Evolutionary conservation across 1,140 invertebrate genomes (phyloP), one percentile per base, ranked within the genome.

Genomic region (Hypothenemus hampei): DNA sequence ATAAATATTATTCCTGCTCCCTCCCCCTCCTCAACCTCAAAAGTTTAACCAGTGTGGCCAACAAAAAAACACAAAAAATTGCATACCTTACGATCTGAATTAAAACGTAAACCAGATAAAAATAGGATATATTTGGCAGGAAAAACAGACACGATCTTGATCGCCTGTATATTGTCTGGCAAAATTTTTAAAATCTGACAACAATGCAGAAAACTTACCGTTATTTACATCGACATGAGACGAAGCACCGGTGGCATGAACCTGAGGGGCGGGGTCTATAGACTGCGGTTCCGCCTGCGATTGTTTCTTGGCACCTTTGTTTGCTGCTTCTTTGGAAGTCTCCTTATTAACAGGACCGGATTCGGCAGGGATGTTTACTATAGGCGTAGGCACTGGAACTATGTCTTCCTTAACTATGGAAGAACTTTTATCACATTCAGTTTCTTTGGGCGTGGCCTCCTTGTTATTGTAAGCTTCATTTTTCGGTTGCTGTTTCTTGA

Each of bases 401-500:
- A 24, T 7, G 13, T 51, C 37, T 51, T 51, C 48, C 35, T 40
- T 40, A 41, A 40, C 48, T 40, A 45, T 45, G 41, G 51, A 53
- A 53, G 40, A 45, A 16, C 5, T 33, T 7, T 2, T 53, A 45
- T 44, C 31, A 45, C 51, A 35, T 20, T 50, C 54, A 18, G 24
- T 24, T 31, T 46, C 54, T 43, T 41, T 48, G 18, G 31, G 24
- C 29, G 56, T n/a, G 8, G n/a, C 7, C 20, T 48, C 39, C 31
- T 47, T 2, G 26, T 46, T 52, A 33, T 26, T 37, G 47, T n/a
- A 13, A 24, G 36, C 11, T 16, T 43, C 22, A 10, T 36, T 26
- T 23, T 44, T 53, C n/a, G 29, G 43, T 35, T 57, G 59, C 44
- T 68, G 64, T 11, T 58, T 50, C 21, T 62, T 58, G 10, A 20